Percentiles rank a stretch among this genome's conserved stretches.
Evolutionary conservation across 2,888 invertebrate genomes (phyloP).

Genomic region (Gnatocerus cornutus): DNA sequence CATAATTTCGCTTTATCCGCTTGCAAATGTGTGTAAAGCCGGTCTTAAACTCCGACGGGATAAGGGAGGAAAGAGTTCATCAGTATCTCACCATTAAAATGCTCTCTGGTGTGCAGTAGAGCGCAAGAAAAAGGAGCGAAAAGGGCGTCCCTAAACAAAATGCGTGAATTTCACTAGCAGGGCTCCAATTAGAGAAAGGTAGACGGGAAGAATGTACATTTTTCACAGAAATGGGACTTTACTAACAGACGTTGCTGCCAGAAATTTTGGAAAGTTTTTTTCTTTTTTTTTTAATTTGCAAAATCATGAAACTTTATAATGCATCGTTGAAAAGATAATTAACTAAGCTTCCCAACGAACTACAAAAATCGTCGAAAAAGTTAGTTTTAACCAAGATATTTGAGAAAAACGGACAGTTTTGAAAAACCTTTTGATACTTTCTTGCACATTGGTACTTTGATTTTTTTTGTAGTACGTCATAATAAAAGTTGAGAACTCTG

Average conservation of each 20-base stretch:
- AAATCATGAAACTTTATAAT: too few species aligned
- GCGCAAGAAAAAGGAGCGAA: constrained; percentile 53
- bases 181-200: constrained; percentile 56
- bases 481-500: too few species aligned
- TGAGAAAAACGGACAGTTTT: too few species aligned
- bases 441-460: too few species aligned
- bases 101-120: constrained; percentile 57
- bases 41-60: constrained; percentile 49
- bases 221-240: constrained; percentile 60
- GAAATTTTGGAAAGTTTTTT: too few species aligned
- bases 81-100: constrained; percentile 59
- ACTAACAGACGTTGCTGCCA: constrained; percentile 46
- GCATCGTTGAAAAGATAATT: too few species aligned
- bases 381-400: too few species aligned
- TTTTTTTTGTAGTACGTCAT: too few species aligned
- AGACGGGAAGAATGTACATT: constrained; percentile 60
- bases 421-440: too few species aligned
- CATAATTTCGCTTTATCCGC: constrained; percentile 52
- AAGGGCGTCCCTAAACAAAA: constrained; percentile 55
- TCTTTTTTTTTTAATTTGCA: too few species aligned
- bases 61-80: constrained; percentile 57
- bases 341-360: too few species aligned
- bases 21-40: constrained; percentile 54
- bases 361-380: too few species aligned
- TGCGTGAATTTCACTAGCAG: constrained; percentile 58